Percentiles rank a stretch among this genome's conserved stretches.
phyloP scores from a whole-genome alignment of 2,888 invertebrate genomes.

The Zhengitettix transpicula region DNA sequence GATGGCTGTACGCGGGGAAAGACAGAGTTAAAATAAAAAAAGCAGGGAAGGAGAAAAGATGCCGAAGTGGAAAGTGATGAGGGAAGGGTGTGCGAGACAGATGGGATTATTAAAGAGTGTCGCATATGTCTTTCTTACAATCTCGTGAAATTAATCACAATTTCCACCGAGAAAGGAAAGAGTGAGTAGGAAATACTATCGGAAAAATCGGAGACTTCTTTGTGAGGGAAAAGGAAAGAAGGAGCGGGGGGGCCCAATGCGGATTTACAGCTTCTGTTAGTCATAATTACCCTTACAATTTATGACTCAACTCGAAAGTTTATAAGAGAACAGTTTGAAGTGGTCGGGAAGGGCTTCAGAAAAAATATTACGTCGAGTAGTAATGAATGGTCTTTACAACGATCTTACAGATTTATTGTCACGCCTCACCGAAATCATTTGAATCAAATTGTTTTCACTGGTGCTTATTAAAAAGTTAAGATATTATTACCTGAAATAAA shows the following conservation, averaged over 20 bases:
- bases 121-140: slow-evolving; percentile 11
- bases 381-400: too few relatives aligned
- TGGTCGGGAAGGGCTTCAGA: too few relatives aligned
- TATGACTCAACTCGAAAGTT: slow-evolving; percentile 4
- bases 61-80: background rate
- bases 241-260: background rate
- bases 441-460: too few relatives aligned
- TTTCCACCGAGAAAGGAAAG: too few relatives aligned
- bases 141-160: slow-evolving; percentile 10
- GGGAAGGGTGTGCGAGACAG: background rate
- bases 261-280: slow-evolving; percentile 10
- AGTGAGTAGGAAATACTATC: slow-evolving; percentile 8
- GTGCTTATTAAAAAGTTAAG: too few relatives aligned
- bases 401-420: too few relatives aligned
- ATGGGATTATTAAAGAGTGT: slow-evolving; percentile 11
- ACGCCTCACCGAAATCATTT: too few relatives aligned
- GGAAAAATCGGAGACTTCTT: background rate
- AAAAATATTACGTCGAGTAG: too few relatives aligned
- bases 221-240: too few relatives aligned
- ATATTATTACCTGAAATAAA: too few relatives aligned
- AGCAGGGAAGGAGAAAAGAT: background rate
- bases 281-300: slow-evolving; percentile 12
- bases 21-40: slow-evolving; percentile 4
- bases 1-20: background rate
- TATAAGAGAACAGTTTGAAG: too few relatives aligned